Evolutionary conservation across 1,140 invertebrate species (phyloP), one percentile per base, ranked within the genome.

Genomic region (Cyclina sinensis): DNA sequence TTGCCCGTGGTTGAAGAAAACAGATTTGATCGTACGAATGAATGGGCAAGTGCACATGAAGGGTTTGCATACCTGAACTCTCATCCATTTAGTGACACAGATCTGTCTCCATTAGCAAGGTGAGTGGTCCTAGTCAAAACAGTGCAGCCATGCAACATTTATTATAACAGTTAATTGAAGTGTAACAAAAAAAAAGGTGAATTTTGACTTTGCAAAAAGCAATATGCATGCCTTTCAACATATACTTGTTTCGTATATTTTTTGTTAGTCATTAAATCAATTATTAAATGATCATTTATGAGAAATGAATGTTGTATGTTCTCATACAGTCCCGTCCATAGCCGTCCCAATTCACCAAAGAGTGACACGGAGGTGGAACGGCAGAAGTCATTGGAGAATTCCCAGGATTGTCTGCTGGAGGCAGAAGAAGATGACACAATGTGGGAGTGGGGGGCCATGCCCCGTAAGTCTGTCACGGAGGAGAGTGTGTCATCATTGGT

Each of bases 391-490:
- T 30, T 43, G 24, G 85, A 93, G 37, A 89, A 86, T 93, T 43
- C 43, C 14, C 95, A 85, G 96, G 97, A 91, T 95, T 96, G 90
- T 95, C 96, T 94, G n/a, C 91, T 96, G 89, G 85, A 95, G 48
- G 89, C 93, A 14, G 93, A 95, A 95, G 91, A 94, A 59, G 92
- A 95, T 88, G 95, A 97, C 84, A 94, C 98, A 97, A 84, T 93
- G 80, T 99, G 99, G 99, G 97, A 98, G 91, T 99, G 99, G 99
- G 99, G 99, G 37, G 98, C 99, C 94, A 96, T 99, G 68, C 99
- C 99, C 0, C 92, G 93, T 21, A 84, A 89, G 21, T 87, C 91
- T 39, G 35, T 74, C 0, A 70, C 78, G 14, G 86, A 90, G 32
- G 81, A 84, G 0, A 24, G 37, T 24, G 1, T 54, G 1, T 11